Conservation (phyloP, 2,888 invertebrate species). For the Epistrophella euchroma region DNA sequence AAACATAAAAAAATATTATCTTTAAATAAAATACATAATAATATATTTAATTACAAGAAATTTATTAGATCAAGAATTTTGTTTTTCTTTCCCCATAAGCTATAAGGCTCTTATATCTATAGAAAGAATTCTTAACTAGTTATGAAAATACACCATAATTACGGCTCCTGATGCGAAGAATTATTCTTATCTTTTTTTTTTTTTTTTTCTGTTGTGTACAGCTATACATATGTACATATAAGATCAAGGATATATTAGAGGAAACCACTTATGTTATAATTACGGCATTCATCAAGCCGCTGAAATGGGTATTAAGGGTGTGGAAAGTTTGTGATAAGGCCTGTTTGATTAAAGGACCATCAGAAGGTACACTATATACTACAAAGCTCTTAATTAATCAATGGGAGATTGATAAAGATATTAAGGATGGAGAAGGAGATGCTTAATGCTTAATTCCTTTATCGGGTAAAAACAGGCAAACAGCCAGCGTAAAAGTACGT, state of each 20-base stretch:
- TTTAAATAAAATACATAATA: neutral
- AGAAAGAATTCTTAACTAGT: conserved; percentile 6
- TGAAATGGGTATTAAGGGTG: neutral
- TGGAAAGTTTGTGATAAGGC: conserved; percentile 16
- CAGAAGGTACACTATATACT: neutral
- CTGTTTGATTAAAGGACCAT: conserved; percentile 24
- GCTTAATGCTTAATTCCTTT: conserved; percentile 22
- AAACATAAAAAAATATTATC: neutral
- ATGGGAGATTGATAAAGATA: conserved; percentile 37
- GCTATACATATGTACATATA: conserved; percentile 1
- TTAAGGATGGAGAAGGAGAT: neutral
- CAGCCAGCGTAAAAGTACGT: neutral
- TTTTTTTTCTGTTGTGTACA: conserved; percentile 4
- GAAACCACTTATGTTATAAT: conserved; percentile 28
- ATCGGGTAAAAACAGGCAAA: conserved; percentile 11
- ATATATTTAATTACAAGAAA: neutral
- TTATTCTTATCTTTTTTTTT: neutral
- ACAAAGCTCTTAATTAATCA: conserved; percentile 61
- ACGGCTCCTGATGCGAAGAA: neutral
- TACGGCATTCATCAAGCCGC: neutral
- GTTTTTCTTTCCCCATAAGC: neutral
- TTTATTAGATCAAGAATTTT: neutral
- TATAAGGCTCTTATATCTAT: neutral
- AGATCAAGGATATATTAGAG: conserved; percentile 2
- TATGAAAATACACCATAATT: conserved; percentile 14